Base-by-base conservation (phyloP, 2,888 invertebrate species). In the Sarcophaga rosellei region DNA sequence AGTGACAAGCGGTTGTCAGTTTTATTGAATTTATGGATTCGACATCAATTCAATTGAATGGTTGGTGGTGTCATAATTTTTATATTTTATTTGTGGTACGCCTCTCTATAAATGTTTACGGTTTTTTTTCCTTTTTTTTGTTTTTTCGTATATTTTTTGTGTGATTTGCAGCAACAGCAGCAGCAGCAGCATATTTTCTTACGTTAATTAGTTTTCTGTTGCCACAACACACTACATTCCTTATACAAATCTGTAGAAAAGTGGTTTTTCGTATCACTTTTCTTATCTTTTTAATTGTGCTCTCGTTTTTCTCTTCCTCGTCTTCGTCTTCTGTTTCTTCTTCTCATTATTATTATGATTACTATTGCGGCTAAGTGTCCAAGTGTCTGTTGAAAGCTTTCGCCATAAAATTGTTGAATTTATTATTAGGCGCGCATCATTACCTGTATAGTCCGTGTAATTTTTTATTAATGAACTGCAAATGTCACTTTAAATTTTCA, bases 391-490 rank as follows among this genome's bases (percentile, higher is more conserved):
- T 80, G 70, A 79, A 70, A 84, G 84, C 79, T 80, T 57, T 80
- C 35, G 5, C 65, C 81, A 81, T 85, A 85, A 85, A 85, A 73
- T 65, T 73, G 57, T 59, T 17, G 63, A 81, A 78, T 81, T 85
- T 85, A 85, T 81, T 74, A 66, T 70, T 35, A 35, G 53, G 74
- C 53, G 35, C 70, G 70, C 81, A 74, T 78, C 81, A 81, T 78
- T 81, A 81, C 72, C 68, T 76, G 35, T 35, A 2, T 35, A 35
- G 35, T 73, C 70, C 72, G 47, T 63, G 72, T 73, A 77, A 68
- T 76, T 86, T 25, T 76, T 76, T 73, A 79, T 86, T 86, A 86
- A 86, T 83, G 86, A 83, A 83, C 86, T 76, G 72, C 80, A 86
- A 86, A 83, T 80, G 86, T 80, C 86, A 77, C 59, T 73, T 74